Evolutionary conservation across 2,797 vertebrate genomes (phyloP).

Genomic region (Carcharodon carcharias): DNA sequence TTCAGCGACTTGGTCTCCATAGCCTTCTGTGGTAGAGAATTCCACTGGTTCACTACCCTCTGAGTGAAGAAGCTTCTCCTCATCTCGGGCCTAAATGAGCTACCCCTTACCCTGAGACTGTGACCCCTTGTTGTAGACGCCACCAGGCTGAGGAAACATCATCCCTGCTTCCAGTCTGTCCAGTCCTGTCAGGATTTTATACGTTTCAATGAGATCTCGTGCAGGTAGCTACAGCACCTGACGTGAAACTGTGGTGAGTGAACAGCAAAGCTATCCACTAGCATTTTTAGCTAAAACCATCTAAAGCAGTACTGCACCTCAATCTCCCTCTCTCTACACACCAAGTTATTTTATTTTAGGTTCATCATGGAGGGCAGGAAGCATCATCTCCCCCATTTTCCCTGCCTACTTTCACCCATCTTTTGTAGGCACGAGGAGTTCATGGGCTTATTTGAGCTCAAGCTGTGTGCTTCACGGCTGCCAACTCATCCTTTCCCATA

Average conservation of each 20-base stretch:
- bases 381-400: not conserved
- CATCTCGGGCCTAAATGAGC: no score
- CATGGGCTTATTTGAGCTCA: not conserved
- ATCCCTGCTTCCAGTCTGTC: no score
- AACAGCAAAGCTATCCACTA: not conserved
- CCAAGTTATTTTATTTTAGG: not conserved
- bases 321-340: not conserved
- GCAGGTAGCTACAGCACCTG: not conserved
- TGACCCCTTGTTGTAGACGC: no score
- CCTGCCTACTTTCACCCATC: not conserved
- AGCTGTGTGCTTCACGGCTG: not conserved
- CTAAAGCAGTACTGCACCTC: not conserved
- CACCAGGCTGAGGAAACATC: no score
- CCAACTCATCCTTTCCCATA: not conserved
- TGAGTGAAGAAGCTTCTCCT: no score
- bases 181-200: no score
- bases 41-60: no score
- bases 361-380: not conserved
- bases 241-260: not conserved
- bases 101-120: no score
- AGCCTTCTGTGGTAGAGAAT: no score
- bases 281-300: not conserved
- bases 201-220: no score
- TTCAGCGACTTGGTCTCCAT: no score
- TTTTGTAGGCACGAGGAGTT: not conserved